Percentiles rank a stretch among this genome's conserved stretches.
Evolutionary conservation across 2,113 vertebrate genomes (phyloP).

Genomic region (Toxostoma redivivum): DNA sequence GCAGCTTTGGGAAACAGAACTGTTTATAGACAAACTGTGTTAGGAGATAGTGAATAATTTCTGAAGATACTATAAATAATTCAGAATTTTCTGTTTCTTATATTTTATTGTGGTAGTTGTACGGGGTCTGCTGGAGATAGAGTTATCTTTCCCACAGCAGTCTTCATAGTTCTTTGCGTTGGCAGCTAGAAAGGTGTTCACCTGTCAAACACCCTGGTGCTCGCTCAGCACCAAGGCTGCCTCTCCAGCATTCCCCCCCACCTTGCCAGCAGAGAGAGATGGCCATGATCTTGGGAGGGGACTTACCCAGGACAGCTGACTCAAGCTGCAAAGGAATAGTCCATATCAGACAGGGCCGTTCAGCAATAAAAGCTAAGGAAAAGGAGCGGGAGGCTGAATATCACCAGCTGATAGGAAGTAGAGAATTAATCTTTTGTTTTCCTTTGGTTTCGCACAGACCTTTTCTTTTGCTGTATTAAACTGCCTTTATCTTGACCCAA

Average conservation of each 20-base stretch:
- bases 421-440: background rate
- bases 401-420: background rate
- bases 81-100: background rate
- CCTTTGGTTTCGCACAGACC: background rate
- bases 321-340: background rate
- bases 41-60: background rate
- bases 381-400: background rate
- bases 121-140: background rate
- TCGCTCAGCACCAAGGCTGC: background rate
- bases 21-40: background rate
- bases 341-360: background rate
- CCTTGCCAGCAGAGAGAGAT: background rate
- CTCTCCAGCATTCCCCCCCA: background rate
- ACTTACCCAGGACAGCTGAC: background rate
- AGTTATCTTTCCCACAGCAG: background rate
- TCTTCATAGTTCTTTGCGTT: background rate
- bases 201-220: background rate
- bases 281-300: background rate
- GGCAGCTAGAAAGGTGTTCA: background rate
- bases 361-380: background rate
- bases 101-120: background rate
- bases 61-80: background rate
- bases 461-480: background rate
- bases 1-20: background rate
- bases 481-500: background rate